Percentiles rank a stretch among this genome's conserved stretches.
These are phyloP conservation scores for Opisthograptis luteolata DNA, from an alignment of 2,888 invertebrate genomes.

Conservation along the genomic window DNA sequence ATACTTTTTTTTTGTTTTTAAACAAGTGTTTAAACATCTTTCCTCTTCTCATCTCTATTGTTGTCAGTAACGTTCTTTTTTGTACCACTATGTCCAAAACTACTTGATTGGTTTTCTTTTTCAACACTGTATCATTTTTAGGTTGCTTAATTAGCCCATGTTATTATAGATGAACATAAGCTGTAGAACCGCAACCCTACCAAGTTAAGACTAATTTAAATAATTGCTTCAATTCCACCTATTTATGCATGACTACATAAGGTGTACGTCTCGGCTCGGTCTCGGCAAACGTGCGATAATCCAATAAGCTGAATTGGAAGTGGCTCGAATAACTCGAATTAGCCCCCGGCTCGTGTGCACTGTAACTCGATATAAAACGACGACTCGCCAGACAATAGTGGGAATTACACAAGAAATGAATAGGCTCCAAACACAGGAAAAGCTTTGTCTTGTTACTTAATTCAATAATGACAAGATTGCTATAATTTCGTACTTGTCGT, in stretches of 20 bases:
- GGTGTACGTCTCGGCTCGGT: conserved; percentile 22
- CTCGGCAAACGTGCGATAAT: conserved; percentile 49
- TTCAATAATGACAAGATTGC: conserved; percentile 19
- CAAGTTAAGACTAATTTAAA: background rate
- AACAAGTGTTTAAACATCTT: no score
- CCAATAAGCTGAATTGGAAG: conserved; percentile 66
- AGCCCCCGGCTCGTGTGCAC: conserved; percentile 55
- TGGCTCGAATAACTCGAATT: conserved; percentile 52
- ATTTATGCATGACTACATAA: background rate
- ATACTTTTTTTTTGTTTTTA: no score
- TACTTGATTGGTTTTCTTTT: no score
- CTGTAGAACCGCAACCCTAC: no score
- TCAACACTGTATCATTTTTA: no score
- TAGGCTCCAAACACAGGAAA: conserved; percentile 22
- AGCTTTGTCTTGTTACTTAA: conserved; percentile 16
- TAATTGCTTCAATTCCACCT: background rate
- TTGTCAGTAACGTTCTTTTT: no score
- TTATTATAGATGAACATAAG: no score
- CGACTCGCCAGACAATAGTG: conserved; percentile 32
- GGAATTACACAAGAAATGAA: conserved; percentile 27
- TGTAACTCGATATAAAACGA: conserved; percentile 42
- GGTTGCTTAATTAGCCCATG: no score
- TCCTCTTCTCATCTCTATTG: no score
- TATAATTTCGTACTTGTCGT: conserved; percentile 2
- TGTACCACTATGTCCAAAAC: no score